phyloP scores from a whole-genome alignment of 2,888 invertebrate species.

The Pyrrhosoma nymphula region DNA sequence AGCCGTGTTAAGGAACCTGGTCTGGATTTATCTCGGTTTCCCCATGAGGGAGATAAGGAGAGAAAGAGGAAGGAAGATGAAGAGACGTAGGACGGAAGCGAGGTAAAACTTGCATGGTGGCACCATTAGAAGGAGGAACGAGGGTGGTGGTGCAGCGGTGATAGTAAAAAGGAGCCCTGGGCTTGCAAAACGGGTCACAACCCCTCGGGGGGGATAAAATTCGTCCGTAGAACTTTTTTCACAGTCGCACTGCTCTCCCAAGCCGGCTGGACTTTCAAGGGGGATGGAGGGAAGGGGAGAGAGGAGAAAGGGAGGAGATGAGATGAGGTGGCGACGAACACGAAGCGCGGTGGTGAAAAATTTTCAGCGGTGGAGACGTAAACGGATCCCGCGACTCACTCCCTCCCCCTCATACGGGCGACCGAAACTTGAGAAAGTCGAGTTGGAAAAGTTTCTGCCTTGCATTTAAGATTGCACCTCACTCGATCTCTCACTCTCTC shows the following conservation, averaged over 20 bases:
- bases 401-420: not conserved
- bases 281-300: not conserved
- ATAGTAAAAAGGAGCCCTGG: not conserved
- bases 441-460: not conserved
- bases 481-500: not conserved
- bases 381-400: not conserved
- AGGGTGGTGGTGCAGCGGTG: not conserved
- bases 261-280: not conserved
- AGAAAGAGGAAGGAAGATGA: not conserved
- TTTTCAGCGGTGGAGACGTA: not conserved
- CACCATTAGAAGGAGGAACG: not conserved
- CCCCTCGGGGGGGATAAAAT: not conserved
- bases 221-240: not conserved
- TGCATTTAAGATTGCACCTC: slow-evolving; percentile 23
- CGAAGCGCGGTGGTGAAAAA: not conserved
- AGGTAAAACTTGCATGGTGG: not conserved
- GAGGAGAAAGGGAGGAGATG: not conserved
- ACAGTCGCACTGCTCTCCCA: not conserved
- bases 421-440: slow-evolving; percentile 9
- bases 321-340: slow-evolving; percentile 16
- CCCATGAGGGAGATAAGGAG: not conserved
- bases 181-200: slow-evolving; percentile 3
- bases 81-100: not conserved
- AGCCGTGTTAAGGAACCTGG: not conserved
- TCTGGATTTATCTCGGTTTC: not conserved